phyloP scores from a whole-genome alignment of 1,140 invertebrate species.

The Hetaerina americana region DNA sequence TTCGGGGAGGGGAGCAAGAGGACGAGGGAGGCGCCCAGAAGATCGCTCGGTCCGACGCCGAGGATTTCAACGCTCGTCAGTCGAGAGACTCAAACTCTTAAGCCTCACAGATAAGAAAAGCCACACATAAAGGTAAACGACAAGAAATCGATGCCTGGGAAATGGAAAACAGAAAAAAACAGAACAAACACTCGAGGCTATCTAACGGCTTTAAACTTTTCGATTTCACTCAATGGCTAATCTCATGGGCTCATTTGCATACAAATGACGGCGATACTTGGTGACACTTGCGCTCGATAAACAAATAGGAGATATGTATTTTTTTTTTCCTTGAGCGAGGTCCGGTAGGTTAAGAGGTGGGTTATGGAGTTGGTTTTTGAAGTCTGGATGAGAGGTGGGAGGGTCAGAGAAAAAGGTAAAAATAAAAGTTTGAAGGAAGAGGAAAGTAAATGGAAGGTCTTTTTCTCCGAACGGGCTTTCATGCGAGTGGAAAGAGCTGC shows the following conservation, averaged over 20 bases:
- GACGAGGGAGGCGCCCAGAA: too few species aligned
- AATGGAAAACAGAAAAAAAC: too few species aligned
- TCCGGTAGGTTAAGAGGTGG: not conserved
- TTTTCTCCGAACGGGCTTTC: not conserved
- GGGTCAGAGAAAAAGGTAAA: too few species aligned
- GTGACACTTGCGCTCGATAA: not conserved
- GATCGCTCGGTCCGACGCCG: too few species aligned
- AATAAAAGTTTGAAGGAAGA: too few species aligned
- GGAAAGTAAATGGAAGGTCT: not conserved
- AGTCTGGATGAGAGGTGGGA: not conserved
- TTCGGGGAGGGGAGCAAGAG: too few species aligned
- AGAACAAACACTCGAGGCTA: not conserved
- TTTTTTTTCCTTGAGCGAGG: too few species aligned
- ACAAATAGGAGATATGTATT: not conserved
- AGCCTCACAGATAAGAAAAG: not conserved
- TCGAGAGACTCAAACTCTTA: too few species aligned
- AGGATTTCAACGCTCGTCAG: too few species aligned
- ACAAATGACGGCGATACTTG: not conserved
- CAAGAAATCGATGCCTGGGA: too few species aligned
- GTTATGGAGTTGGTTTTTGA: not conserved
- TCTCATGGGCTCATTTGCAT: not conserved
- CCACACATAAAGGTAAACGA: not conserved
- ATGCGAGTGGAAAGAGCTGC: not conserved
- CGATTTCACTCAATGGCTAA: not conserved
- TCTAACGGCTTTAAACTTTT: not conserved